Conservation (phyloP, 2,113 vertebrate species). For the Ifrita kowaldi region DNA sequence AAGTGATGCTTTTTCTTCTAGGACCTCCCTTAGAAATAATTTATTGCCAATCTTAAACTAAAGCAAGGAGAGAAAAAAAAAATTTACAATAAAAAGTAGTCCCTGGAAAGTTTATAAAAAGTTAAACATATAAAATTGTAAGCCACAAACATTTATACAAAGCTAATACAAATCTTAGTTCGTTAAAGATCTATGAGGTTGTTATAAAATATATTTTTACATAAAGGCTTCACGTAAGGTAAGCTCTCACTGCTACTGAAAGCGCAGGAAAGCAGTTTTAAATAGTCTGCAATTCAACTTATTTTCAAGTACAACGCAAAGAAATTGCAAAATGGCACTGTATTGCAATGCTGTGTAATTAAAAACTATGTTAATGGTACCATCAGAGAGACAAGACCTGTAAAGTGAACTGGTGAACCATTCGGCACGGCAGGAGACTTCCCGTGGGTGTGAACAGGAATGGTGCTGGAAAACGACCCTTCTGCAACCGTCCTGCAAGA, state of each 20-base stretch:
- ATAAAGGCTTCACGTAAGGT: constrained; percentile 68
- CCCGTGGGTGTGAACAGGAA: not conserved
- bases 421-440: not conserved
- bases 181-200: constrained; percentile 67
- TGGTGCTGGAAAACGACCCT: not conserved
- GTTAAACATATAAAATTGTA: constrained; percentile 69
- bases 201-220: constrained; percentile 72
- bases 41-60: constrained; percentile 76
- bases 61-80: constrained; percentile 39
- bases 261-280: constrained; percentile 62
- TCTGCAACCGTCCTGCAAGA: not conserved
- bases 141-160: constrained; percentile 75
- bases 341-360: constrained; percentile 24
- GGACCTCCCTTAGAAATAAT: constrained; percentile 75
- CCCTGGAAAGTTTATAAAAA: constrained; percentile 74
- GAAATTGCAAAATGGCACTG: constrained; percentile 62
- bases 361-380: constrained; percentile 26
- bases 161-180: constrained; percentile 70
- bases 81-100: constrained; percentile 75
- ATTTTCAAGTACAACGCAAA: constrained; percentile 74
- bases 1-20: constrained; percentile 54
- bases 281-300: constrained; percentile 64
- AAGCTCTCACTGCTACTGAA: constrained; percentile 45
- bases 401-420: not conserved
- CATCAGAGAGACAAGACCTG: constrained; percentile 38